Conservation (phyloP, 2,888 invertebrate genomes). For the Scaptomyza flava region DNA sequence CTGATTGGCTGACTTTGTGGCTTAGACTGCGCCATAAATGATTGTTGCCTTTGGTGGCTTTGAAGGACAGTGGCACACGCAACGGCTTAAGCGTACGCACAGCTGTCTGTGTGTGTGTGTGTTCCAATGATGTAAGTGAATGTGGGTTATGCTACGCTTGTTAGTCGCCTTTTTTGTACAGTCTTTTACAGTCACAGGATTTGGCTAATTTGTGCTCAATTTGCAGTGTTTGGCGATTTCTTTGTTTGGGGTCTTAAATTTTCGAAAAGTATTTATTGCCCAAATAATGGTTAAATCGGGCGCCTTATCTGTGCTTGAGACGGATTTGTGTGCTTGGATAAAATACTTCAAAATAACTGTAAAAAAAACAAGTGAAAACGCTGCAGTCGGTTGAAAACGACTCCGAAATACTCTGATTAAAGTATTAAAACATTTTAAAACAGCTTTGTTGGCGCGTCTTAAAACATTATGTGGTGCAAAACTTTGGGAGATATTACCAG, state of each 20-base stretch:
- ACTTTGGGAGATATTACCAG: no score
- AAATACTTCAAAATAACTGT: no score
- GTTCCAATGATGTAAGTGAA: constrained; percentile 36
- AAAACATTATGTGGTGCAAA: no score
- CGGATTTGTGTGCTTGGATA: neutral
- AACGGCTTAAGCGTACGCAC: constrained; percentile 27
- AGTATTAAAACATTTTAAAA: no score
- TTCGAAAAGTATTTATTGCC: constrained; percentile 42
- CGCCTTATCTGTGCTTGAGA: neutral
- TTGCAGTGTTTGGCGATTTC: constrained; percentile 40
- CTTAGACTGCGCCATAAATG: constrained; percentile 72
- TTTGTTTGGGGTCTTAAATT: constrained; percentile 20
- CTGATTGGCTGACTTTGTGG: constrained; percentile 71
- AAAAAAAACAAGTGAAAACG: no score
- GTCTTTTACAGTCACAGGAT: constrained; percentile 45
- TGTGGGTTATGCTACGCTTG: constrained; percentile 55
- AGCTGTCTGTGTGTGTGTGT: neutral
- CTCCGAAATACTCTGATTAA: no score
- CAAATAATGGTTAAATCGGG: constrained; percentile 33
- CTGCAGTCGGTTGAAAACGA: no score
- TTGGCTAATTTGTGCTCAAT: constrained; percentile 73
- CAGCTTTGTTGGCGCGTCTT: no score
- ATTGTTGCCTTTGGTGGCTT: constrained; percentile 71
- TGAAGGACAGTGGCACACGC: constrained; percentile 62
- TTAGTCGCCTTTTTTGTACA: constrained; percentile 38